Percentiles rank a stretch among this genome's conserved stretches.
Conservation (phyloP, 2,888 invertebrate genomes). For the Molorchus minor region DNA sequence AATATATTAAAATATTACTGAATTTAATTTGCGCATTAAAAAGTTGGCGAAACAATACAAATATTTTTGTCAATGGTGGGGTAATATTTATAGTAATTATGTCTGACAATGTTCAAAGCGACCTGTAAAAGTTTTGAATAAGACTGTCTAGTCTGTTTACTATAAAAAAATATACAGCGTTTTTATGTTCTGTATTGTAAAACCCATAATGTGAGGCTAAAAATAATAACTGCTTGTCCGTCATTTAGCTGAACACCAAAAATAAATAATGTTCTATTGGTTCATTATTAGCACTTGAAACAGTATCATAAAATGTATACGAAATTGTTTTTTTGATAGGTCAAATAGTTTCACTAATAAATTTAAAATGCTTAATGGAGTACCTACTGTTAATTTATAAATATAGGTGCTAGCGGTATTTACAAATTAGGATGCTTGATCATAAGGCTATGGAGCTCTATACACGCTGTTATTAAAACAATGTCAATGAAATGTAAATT, state of each 20-base stretch:
- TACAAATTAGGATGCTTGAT: slow-evolving; percentile 1
- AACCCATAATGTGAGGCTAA: background rate
- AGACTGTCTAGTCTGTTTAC: background rate
- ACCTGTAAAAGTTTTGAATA: background rate
- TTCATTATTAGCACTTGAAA: slow-evolving; percentile 1
- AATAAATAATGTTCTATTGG: background rate
- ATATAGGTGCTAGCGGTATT: slow-evolving; percentile 1
- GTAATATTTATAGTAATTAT: no score
- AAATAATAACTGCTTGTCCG: slow-evolving; percentile 12
- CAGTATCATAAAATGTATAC: background rate
- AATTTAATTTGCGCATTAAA: no score
- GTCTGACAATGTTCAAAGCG: background rate
- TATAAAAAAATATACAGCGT: background rate
- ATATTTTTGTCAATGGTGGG: no score
- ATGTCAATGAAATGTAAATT: no score
- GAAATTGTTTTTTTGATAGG: background rate
- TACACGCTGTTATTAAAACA: no score
- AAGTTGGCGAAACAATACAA: no score
- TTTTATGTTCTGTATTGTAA: slow-evolving; percentile 6
- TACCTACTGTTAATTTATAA: background rate
- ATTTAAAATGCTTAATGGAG: background rate
- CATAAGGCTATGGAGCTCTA: no score
- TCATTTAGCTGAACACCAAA: slow-evolving; percentile 3
- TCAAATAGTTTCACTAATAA: background rate
- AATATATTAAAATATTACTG: no score